phyloP scores from a whole-genome alignment of 2,797 vertebrate species.

The Melanotaenia trifasciata region DNA sequence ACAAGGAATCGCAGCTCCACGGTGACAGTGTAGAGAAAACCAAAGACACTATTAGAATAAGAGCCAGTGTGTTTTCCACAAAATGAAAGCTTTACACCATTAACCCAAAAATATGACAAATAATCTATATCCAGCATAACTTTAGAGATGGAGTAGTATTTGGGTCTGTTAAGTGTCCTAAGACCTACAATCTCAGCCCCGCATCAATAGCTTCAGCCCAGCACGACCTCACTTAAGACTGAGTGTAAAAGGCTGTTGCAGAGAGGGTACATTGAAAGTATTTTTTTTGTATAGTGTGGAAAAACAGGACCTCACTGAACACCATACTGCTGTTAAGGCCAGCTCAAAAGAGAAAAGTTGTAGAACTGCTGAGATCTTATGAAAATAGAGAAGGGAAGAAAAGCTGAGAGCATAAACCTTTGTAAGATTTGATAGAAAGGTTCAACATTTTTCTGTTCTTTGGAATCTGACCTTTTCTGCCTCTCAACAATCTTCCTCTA shows the following conservation, averaged over 20 bases:
- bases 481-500: conserved; percentile 27
- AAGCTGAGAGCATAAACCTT: background rate
- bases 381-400: background rate
- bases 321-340: background rate
- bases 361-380: background rate
- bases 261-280: background rate
- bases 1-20: background rate
- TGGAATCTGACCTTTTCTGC: conserved; percentile 29
- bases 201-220: background rate
- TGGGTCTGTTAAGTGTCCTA: background rate
- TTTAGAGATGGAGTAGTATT: background rate
- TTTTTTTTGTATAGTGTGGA: background rate
- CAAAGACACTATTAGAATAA: background rate
- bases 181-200: background rate
- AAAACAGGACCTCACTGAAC: background rate
- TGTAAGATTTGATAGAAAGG: conserved; percentile 10
- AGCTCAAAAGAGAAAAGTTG: background rate
- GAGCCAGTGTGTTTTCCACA: background rate
- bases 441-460: conserved; percentile 34
- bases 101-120: background rate
- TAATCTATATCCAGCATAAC: background rate
- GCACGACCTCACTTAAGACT: background rate
- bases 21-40: background rate
- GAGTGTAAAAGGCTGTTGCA: background rate
- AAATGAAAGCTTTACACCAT: no score